Percentiles rank a stretch among this genome's conserved stretches.
These are phyloP conservation scores for Labroides dimidiatus DNA, from an alignment of 2,797 vertebrate species.

Conservation along the genomic window DNA sequence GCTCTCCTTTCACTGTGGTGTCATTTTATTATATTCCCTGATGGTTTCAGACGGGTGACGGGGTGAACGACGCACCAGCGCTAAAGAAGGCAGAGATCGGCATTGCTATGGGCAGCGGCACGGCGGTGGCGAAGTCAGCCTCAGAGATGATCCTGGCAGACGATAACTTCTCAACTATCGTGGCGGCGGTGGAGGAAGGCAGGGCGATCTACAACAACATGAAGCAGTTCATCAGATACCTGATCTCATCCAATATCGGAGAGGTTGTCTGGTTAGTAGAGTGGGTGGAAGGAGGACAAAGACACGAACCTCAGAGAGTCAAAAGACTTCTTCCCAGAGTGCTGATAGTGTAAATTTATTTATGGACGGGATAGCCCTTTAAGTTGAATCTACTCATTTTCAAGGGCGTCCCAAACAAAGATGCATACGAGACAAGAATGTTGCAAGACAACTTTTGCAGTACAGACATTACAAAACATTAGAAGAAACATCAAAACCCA, in stretches of 20 bases:
- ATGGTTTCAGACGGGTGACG: conserved; percentile 81
- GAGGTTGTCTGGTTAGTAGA: conserved; percentile 86
- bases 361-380: too few species aligned
- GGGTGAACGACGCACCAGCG: conserved; percentile 85
- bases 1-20: not conserved
- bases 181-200: conserved; percentile 86
- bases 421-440: too few species aligned
- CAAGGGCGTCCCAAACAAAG: too few species aligned
- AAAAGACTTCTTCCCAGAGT: too few species aligned
- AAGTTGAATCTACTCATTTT: too few species aligned
- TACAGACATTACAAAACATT: too few species aligned
- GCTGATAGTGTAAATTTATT: too few species aligned
- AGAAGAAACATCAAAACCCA: too few species aligned
- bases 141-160: conserved; percentile 88
- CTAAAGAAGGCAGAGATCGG: conserved; percentile 87
- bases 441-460: too few species aligned
- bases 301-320: too few species aligned
- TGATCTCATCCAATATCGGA: conserved; percentile 87
- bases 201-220: conserved; percentile 89
- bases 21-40: not conserved
- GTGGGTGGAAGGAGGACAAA: too few species aligned
- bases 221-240: conserved; percentile 88
- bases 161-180: conserved; percentile 87
- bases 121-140: conserved; percentile 85
- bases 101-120: conserved; percentile 87